These are phyloP conservation scores for Esox masquinongy DNA, from an alignment of 2,797 vertebrate genomes.

Conservation along the genomic window DNA sequence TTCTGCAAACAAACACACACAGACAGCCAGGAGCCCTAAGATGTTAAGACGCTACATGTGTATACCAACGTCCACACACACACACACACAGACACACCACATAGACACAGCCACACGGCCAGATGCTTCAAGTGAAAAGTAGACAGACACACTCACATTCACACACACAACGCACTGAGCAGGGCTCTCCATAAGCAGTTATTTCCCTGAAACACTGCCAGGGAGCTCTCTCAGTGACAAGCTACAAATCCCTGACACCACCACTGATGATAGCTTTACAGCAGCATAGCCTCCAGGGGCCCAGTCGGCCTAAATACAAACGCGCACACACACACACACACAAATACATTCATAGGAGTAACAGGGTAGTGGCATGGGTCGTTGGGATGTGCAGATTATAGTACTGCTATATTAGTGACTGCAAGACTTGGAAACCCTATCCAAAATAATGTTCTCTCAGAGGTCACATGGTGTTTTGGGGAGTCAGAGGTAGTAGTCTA, in stretches of 20 bases:
- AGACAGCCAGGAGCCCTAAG: conserved; percentile 54
- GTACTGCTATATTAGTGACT: not conserved
- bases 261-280: conserved; percentile 80
- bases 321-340: conserved; percentile 30
- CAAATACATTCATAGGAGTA: not conserved
- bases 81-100: conserved; percentile 35
- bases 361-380: not conserved
- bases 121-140: conserved; percentile 48
- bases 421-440: not conserved
- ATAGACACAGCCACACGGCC: not conserved
- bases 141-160: conserved; percentile 32
- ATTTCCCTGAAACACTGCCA: conserved; percentile 74
- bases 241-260: conserved; percentile 82
- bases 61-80: conserved; percentile 19
- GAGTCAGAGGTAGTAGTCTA: not conserved
- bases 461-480: not conserved
- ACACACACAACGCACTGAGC: conserved; percentile 28
- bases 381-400: not conserved
- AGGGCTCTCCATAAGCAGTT: conserved; percentile 65
- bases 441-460: not conserved
- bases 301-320: conserved; percentile 54
- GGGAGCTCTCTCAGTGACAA: conserved; percentile 68
- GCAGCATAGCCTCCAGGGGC: conserved; percentile 69
- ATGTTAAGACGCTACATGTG: conserved; percentile 49
- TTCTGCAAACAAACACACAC: conserved; percentile 54